Percentiles rank a stretch among this genome's conserved stretches.
Conservation (phyloP, 1,140 invertebrate genomes). For the Mactra quadrangularis region DNA sequence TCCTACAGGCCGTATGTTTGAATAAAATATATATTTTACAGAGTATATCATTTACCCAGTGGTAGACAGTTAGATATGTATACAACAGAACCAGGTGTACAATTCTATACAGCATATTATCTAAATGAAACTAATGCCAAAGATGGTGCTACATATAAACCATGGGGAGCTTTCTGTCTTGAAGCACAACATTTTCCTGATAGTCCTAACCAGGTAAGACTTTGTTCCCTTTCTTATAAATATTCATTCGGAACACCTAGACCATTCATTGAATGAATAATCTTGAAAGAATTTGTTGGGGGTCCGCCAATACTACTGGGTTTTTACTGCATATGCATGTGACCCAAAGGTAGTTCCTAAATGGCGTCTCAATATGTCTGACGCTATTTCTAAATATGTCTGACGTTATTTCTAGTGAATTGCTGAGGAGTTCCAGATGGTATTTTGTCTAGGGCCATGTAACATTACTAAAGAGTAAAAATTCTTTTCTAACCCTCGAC, state of each 20-base stretch:
- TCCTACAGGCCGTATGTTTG: too few species aligned
- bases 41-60: conserved; percentile 80
- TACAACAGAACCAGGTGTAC: conserved; percentile 94
- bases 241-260: background rate
- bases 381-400: background rate
- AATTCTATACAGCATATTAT: conserved; percentile 94
- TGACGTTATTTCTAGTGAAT: background rate
- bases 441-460: too few species aligned
- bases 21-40: too few species aligned
- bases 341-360: background rate
- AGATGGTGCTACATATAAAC: conserved; percentile 87
- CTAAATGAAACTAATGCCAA: conserved; percentile 89
- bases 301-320: background rate
- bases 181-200: conserved; percentile 97
- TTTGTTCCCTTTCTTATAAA: conserved; percentile 65
- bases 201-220: conserved; percentile 93
- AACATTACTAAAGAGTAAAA: too few species aligned
- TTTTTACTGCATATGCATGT: background rate
- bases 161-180: conserved; percentile 93
- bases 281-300: too few species aligned
- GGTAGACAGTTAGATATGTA: conserved; percentile 91
- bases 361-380: too few species aligned
- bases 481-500: too few species aligned
- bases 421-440: background rate
- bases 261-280: too few species aligned